phyloP scores from a whole-genome alignment of 2,113 vertebrate species.

The Hiodon alosoides region DNA sequence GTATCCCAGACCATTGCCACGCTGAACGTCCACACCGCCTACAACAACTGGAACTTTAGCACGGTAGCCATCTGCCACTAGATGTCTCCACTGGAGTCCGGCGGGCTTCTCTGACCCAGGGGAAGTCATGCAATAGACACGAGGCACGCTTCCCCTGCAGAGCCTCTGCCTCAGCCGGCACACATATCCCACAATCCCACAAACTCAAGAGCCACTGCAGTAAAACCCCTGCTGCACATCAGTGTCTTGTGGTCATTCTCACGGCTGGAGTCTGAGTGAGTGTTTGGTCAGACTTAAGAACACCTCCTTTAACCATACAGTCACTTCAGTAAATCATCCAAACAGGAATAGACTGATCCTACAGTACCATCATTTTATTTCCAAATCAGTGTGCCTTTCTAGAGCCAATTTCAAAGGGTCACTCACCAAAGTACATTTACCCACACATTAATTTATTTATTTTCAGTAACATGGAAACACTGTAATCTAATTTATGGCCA shows the following conservation, averaged over 20 bases:
- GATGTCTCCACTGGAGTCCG: constrained; percentile 8
- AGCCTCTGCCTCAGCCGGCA: background rate
- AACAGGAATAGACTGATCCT: too few species aligned
- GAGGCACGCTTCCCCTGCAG: background rate
- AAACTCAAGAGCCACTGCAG: constrained; percentile 1
- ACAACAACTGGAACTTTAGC: background rate
- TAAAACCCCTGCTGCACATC: background rate
- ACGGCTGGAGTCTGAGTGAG: background rate
- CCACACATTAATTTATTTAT: too few species aligned
- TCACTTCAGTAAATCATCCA: too few species aligned
- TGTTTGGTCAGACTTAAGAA: background rate
- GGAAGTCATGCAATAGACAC: background rate
- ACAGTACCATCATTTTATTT: too few species aligned
- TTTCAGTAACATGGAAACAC: too few species aligned
- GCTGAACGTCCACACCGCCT: background rate
- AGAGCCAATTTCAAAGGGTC: too few species aligned
- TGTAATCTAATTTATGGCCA: too few species aligned
- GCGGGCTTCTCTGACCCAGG: background rate
- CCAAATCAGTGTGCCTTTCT: too few species aligned
- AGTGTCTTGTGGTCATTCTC: background rate
- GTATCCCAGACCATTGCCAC: too few species aligned
- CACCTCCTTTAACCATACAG: too few species aligned
- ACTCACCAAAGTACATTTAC: too few species aligned
- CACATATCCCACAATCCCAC: constrained; percentile 10
- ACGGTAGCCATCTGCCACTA: constrained; percentile 16